Base-by-base conservation (phyloP, 2,113 vertebrate species). In the Circaetus cinerascens region DNA sequence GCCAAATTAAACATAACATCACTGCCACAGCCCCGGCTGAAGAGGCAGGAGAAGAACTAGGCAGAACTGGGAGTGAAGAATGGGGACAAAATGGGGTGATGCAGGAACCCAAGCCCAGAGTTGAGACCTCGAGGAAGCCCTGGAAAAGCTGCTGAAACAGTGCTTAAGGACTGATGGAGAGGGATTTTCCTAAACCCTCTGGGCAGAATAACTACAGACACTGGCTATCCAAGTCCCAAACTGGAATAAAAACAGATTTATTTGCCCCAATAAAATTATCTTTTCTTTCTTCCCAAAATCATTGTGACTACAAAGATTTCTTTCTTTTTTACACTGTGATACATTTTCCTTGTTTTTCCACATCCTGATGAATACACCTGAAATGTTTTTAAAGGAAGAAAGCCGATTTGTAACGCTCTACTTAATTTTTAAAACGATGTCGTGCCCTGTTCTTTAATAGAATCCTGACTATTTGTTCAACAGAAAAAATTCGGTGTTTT, bases 401-500 rank as follows among this genome's bases (percentile, higher is more conserved):
- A 73, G 29, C 32, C 9, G 5, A 50, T 78, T 82, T 77, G 11
- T 34, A 85, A 50, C 0, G 1, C 43, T 63, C 27, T 23, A 27
- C 63, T 88, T 85, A 19, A 59, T 57, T 64, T 88, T 73, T 40
- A 22, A 85, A 67, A 77, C 0, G 0, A 62, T 34, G 23, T 15
- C 3, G 0, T 36, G 48, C 40, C 50, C 83, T 45, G 30, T 45
- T 81, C 69, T 68, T 67, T 69, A 34, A 57, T 2, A 45, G 66
- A 73, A 85, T 30, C 78, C 53, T 59, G 34, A 74, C 30, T 25
- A n/a, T 41, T 69, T 86, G 69, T 34, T 74, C 64, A 36, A n/a
- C 3, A 2, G 38, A 38, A 81, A 66, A 68, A 51, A 34, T 0
- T 0, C 0, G 0, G 3, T 19, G 38, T 53, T 90, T 81, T 88